phyloP scores from a whole-genome alignment of 1,140 invertebrate genomes.

The Drosophila kohkoa region DNA sequence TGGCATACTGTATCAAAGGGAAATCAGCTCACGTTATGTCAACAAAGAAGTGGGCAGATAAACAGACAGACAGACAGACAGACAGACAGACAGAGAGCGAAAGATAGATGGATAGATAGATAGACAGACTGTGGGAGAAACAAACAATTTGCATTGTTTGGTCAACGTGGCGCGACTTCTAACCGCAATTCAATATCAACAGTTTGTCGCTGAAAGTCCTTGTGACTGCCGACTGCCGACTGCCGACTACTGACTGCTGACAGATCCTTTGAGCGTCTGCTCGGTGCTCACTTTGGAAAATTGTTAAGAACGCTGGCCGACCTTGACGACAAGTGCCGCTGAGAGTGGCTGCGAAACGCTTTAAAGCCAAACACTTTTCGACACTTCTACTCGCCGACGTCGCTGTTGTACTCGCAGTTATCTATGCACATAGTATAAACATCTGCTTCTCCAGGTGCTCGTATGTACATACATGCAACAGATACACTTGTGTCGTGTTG shows the following conservation, averaged over 20 bases:
- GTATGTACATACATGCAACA: background rate
- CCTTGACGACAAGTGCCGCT: conserved; percentile 49
- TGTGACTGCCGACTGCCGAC: background rate
- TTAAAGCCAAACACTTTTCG: conserved; percentile 62
- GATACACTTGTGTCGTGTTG: background rate
- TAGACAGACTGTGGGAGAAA: background rate
- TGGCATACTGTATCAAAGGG: background rate
- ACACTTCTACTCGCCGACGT: conserved; percentile 55
- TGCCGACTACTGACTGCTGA: background rate
- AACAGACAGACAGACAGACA: background rate
- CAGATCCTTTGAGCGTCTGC: background rate
- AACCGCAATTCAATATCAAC: conserved; percentile 20
- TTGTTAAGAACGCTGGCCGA: conserved; percentile 34
- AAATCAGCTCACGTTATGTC: background rate
- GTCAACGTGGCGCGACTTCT: conserved; percentile 5
- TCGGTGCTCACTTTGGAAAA: background rate
- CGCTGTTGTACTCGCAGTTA: conserved; percentile 1
- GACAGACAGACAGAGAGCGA: background rate
- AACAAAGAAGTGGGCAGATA: background rate
- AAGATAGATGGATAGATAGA: background rate
- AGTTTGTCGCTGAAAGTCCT: background rate
- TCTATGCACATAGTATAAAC: background rate
- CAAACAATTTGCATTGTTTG: conserved; percentile 30
- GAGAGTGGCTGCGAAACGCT: conserved; percentile 56
- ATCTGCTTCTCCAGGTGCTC: too few relatives aligned